Evolutionary conservation across 2,888 invertebrate species (phyloP).

Genomic region (Antitype chi): DNA sequence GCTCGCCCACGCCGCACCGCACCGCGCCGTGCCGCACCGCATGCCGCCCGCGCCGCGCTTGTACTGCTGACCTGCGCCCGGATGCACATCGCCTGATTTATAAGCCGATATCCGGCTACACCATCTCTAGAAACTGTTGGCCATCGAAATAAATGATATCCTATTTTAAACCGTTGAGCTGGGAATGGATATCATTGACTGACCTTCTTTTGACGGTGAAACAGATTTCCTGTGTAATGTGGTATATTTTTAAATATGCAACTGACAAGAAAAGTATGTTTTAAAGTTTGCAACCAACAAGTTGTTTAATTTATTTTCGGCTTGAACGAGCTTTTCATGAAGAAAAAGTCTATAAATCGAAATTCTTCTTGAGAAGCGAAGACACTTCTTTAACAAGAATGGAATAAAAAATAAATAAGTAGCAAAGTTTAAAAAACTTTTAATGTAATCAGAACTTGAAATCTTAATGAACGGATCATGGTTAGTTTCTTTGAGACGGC

Average conservation of each 20-base stretch:
- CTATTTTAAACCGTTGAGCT: slow-evolving; percentile 55
- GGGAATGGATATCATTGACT: slow-evolving; percentile 39
- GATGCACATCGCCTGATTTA: slow-evolving; percentile 80
- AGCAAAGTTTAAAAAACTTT: slow-evolving; percentile 66
- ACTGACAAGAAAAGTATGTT: slow-evolving; percentile 3
- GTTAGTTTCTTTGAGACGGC: slow-evolving; percentile 70
- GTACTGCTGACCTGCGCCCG: slow-evolving; percentile 70
- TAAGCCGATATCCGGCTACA: slow-evolving; percentile 80
- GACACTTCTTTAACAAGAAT: slow-evolving; percentile 57
- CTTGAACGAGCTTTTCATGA: slow-evolving; percentile 30
- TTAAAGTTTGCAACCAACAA: slow-evolving; percentile 18
- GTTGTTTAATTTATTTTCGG: slow-evolving; percentile 28
- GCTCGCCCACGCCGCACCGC: slow-evolving; percentile 63
- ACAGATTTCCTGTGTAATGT: slow-evolving; percentile 4
- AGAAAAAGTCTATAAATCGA: slow-evolving; percentile 25
- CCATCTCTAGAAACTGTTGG: slow-evolving; percentile 65
- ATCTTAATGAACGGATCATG: slow-evolving; percentile 75
- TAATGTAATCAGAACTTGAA: slow-evolving; percentile 74
- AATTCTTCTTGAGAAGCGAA: slow-evolving; percentile 39
- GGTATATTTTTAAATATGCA: not conserved
- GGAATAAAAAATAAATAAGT: slow-evolving; percentile 52
- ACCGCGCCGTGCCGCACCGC: slow-evolving; percentile 21
- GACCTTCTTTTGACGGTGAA: slow-evolving; percentile 20
- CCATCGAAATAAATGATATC: slow-evolving; percentile 69
- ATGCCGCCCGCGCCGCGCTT: slow-evolving; percentile 11